Percentiles rank a stretch among this genome's conserved stretches.
Evolutionary conservation across 2,888 invertebrate genomes (phyloP).

Genomic region (Andricus quercusramuli): DNA sequence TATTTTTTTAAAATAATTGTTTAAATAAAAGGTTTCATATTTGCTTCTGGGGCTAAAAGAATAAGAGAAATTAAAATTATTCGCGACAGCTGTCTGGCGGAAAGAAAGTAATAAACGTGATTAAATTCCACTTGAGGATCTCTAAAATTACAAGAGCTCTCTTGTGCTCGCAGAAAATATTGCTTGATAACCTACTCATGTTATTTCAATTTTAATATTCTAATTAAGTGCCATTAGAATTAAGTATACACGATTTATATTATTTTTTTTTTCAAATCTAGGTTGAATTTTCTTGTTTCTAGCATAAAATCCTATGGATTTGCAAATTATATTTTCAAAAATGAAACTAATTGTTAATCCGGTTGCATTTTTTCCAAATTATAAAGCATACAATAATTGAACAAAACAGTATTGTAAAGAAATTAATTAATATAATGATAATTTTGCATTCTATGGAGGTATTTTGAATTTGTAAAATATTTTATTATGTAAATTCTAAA

Average conservation of each 20-base stretch:
- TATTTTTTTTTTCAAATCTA: background rate
- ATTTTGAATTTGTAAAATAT: no score
- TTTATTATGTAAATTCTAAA: no score
- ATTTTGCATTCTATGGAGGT: no score
- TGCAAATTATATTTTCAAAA: no score
- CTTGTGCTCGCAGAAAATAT: background rate
- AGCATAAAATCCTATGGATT: no score
- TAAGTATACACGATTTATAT: background rate
- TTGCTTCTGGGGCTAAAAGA: background rate
- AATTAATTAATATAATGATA: no score
- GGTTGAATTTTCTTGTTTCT: background rate
- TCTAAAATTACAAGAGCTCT: background rate
- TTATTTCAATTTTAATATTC: background rate
- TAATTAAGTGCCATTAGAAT: background rate
- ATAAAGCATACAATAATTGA: no score
- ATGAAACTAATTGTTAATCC: no score
- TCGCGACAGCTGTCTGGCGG: background rate
- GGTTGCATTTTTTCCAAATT: no score
- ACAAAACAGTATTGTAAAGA: no score
- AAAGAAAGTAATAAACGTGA: background rate
- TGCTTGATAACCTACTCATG: background rate
- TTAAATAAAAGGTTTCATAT: background rate
- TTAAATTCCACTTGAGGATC: background rate
- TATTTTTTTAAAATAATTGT: no score
- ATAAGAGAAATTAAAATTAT: slow-evolving; percentile 14